These are phyloP conservation scores for Onychorhynchus coronatus DNA, from an alignment of 2,113 vertebrate species.

Conservation along the genomic window DNA sequence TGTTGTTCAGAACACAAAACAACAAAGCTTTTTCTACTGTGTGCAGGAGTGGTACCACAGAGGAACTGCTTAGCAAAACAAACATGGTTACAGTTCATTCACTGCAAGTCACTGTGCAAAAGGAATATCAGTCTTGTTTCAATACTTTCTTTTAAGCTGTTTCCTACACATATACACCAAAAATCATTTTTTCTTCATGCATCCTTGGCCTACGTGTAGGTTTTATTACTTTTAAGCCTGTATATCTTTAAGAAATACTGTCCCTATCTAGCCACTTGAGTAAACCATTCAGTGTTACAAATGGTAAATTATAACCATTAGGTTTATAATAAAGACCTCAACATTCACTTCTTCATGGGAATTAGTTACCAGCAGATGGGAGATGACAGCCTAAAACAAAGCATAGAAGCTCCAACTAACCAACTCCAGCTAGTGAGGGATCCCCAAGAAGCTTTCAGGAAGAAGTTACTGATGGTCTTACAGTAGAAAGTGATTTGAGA, in stretches of 20 bases:
- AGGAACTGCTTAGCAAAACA: background rate
- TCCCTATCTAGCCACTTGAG: background rate
- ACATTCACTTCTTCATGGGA: background rate
- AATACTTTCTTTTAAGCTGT: background rate
- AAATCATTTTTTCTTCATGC: background rate
- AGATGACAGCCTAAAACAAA: background rate
- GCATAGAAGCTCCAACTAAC: background rate
- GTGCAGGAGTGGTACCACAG: background rate
- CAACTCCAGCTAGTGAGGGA: background rate
- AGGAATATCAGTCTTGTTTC: background rate
- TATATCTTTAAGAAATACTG: background rate
- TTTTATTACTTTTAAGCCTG: background rate
- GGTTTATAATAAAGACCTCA: background rate
- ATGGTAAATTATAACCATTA: background rate
- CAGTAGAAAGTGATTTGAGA: background rate
- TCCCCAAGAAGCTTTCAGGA: background rate
- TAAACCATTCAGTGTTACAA: background rate
- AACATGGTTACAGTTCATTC: background rate
- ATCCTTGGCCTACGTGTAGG: background rate
- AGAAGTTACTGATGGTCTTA: background rate
- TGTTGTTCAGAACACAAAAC: background rate
- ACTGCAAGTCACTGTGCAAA: background rate
- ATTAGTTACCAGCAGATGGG: background rate
- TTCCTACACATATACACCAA: rapidly evolving
- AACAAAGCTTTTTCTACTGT: background rate